Base-by-base conservation (phyloP, 2,113 vertebrate species). In the Gorilla gorilla region DNA sequence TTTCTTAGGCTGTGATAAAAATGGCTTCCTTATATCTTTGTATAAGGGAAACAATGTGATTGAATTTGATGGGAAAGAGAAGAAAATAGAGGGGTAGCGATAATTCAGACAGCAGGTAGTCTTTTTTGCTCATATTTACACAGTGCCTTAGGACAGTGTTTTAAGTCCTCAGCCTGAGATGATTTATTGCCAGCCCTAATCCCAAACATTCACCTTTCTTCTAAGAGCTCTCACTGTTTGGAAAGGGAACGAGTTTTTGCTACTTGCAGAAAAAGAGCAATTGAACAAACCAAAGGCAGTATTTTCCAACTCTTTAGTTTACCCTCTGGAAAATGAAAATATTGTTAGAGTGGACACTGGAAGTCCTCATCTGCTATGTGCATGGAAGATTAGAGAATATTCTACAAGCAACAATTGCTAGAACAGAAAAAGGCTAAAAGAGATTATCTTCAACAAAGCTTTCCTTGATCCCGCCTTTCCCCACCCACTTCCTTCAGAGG, bases 1-100 rank as follows among this genome's bases (percentile, higher is more conserved):
- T 82, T 64, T 94, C 80, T 80, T 32, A 96, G n/a, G 4, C 32
- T 93, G 14, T 73, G 59, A 78, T 85, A 73, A 95, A 95, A 91
- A 95, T 86, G 93, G 27, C 22, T 93, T 96, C 75, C 66, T 17
- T 45, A 27, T 90, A 68, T 57, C 66, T 90, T 93, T 90, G 52
- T 86, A 5, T 72, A 68, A 96, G 38, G 45, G 32, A 72, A 88
- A 81, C 85, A 76, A 66, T 38, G 32, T 81, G 45, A 64, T 85
- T 43, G 35, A 91, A 89, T 76, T 52, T 75, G 35, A 66, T 78
- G 66, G 27, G 32, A 68, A 79, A 73, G 0, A 90, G 32, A 38
- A 84, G 90, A 43, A 92, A 96, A 73, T 9, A 79, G 68, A 85
- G n/a, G 43, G 48, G 78, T 96, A 89, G 89, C 43, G 64, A 20